These are phyloP conservation scores for Agonopterix arenella DNA, from an alignment of 2,888 invertebrate genomes.

Conservation along the genomic window DNA sequence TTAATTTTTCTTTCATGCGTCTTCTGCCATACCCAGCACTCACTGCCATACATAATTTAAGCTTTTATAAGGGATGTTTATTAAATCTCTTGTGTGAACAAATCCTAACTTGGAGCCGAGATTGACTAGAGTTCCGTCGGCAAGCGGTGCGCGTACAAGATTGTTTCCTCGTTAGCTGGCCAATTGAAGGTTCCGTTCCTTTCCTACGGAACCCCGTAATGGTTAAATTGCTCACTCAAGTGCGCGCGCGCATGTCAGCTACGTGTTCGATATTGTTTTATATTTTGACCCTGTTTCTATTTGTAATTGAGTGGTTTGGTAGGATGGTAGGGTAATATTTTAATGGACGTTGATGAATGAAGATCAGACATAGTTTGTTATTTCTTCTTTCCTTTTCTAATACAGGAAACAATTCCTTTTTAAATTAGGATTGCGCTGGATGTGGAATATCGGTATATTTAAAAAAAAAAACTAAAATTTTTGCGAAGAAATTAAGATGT, in stretches of 20 bases:
- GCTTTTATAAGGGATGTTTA: not conserved
- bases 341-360: no score
- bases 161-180: conserved; percentile 72
- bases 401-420: no score
- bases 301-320: not conserved
- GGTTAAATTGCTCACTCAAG: conserved; percentile 53
- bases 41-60: no score
- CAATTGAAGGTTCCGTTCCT: conserved; percentile 72
- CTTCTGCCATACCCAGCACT: no score
- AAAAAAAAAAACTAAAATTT: no score
- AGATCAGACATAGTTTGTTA: no score
- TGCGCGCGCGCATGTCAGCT: conserved; percentile 17
- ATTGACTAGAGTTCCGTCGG: conserved; percentile 64
- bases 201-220: conserved; percentile 54
- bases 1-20: no score
- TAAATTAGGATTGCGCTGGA: no score
- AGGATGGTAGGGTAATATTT: no score
- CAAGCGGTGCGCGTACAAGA: conserved; percentile 74
- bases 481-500: no score
- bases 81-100: conserved; percentile 16
- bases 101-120: conserved; percentile 35
- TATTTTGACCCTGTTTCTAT: not conserved
- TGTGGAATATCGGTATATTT: no score
- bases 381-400: no score
- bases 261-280: not conserved